Conservation (phyloP, 2,797 vertebrate species). For the Psittacula derbiana region DNA sequence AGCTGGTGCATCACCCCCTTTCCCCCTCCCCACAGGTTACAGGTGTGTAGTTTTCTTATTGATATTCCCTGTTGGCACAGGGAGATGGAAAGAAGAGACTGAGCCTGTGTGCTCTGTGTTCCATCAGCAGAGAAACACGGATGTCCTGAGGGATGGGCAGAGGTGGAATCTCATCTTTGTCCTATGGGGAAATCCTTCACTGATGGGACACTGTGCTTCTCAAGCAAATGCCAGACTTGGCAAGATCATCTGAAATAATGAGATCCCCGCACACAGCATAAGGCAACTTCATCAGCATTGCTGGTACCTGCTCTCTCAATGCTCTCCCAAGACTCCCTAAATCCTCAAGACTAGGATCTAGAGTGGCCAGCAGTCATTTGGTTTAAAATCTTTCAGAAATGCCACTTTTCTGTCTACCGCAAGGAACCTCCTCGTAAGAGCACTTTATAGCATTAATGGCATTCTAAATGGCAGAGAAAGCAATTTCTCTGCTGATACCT, state of each 20-base stretch:
- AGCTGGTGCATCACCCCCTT: accelerated
- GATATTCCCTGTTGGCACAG: background rate
- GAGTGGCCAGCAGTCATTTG: background rate
- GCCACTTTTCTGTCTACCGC: background rate
- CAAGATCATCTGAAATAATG: background rate
- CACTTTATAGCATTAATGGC: accelerated
- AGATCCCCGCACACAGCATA: background rate
- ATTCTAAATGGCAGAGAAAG: background rate
- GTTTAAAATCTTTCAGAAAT: background rate
- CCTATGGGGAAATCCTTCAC: background rate
- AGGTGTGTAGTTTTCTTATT: background rate
- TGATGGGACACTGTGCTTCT: background rate
- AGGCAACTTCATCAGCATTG: background rate
- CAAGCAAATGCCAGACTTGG: background rate
- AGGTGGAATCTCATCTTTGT: background rate
- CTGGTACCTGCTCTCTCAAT: background rate
- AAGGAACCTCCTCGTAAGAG: background rate
- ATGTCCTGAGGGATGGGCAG: background rate
- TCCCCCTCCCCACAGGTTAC: background rate
- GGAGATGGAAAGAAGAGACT: accelerated
- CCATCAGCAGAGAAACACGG: background rate
- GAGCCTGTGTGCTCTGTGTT: background rate
- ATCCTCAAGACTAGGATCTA: background rate
- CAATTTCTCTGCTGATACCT: background rate
- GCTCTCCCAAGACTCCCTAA: background rate